phyloP scores from a whole-genome alignment of 2,797 vertebrate species.

The Centropyge bicolor region DNA sequence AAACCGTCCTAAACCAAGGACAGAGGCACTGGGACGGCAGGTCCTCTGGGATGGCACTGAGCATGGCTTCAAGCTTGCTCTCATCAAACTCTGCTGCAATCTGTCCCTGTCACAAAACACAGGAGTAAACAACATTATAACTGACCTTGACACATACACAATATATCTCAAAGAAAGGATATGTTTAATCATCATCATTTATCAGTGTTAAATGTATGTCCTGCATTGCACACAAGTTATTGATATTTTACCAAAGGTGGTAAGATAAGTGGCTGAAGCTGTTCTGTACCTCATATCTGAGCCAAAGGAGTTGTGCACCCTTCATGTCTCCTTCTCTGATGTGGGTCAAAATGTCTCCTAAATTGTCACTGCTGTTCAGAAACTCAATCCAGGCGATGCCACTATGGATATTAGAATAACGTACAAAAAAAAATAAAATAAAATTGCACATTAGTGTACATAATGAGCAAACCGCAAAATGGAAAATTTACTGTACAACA shows the following conservation, averaged over 20 bases:
- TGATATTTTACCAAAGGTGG: too few species aligned
- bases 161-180: not conserved
- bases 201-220: not conserved
- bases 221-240: not conserved
- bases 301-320: slow-evolving; percentile 94
- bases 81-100: slow-evolving; percentile 89
- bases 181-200: not conserved
- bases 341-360: slow-evolving; percentile 87
- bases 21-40: slow-evolving; percentile 88
- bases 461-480: not conserved
- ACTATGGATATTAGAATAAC: slow-evolving; percentile 75
- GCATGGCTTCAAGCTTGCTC: slow-evolving; percentile 86
- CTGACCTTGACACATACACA: not conserved
- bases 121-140: slow-evolving; percentile 13
- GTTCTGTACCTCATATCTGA: slow-evolving; percentile 90
- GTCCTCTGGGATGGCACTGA: slow-evolving; percentile 87
- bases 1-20: slow-evolving; percentile 91
- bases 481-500: not conserved
- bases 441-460: not conserved
- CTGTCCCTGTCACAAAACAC: slow-evolving; percentile 85
- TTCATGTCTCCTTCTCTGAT: slow-evolving; percentile 89
- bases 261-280: not conserved
- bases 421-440: not conserved
- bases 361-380: slow-evolving; percentile 89
- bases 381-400: slow-evolving; percentile 95